Evolutionary conservation across 30 jellyfish, hydroid and myxozoan species (phyloP).

Genomic region (Chrysaora quinquecirrha): DNA sequence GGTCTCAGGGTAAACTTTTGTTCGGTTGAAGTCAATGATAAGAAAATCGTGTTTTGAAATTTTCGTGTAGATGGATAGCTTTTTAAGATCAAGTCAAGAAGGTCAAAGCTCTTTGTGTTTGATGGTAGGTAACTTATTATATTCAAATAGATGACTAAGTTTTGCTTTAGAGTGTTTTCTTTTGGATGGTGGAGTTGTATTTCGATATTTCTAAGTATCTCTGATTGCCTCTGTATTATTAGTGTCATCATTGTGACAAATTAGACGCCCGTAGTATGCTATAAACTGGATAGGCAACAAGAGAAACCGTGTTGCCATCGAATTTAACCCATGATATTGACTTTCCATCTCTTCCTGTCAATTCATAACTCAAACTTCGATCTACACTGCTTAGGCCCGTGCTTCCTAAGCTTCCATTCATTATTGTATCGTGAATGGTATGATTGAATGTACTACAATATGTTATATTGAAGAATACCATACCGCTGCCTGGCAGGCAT

Average conservation of each 20-base stretch:
- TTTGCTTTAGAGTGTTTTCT: neutral
- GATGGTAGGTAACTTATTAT: conserved; percentile 26
- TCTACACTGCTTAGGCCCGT: too few species aligned
- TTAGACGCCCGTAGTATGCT: too few species aligned
- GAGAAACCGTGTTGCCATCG: too few species aligned
- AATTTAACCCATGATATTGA: too few species aligned
- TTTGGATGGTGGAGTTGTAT: conserved; percentile 21
- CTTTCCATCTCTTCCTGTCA: too few species aligned
- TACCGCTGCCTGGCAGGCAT: neutral
- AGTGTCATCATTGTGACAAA: conserved; percentile 1
- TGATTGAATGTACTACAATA: conserved; percentile 17
- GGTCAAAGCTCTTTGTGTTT: neutral
- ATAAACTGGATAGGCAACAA: too few species aligned
- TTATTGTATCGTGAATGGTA: neutral
- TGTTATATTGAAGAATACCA: neutral
- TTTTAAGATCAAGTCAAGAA: conserved; percentile 25
- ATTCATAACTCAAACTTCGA: too few species aligned
- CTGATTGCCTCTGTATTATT: neutral
- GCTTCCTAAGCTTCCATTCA: too few species aligned
- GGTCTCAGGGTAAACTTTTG: conserved; percentile 41
- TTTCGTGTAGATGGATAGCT: neutral
- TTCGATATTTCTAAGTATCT: neutral
- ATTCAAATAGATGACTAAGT: conserved; percentile 19
- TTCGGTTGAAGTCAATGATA: conserved; percentile 27
- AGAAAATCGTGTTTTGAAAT: conserved; percentile 8